Conservation (phyloP, 2,797 vertebrate genomes). For the Pseudochromis fuscus region DNA sequence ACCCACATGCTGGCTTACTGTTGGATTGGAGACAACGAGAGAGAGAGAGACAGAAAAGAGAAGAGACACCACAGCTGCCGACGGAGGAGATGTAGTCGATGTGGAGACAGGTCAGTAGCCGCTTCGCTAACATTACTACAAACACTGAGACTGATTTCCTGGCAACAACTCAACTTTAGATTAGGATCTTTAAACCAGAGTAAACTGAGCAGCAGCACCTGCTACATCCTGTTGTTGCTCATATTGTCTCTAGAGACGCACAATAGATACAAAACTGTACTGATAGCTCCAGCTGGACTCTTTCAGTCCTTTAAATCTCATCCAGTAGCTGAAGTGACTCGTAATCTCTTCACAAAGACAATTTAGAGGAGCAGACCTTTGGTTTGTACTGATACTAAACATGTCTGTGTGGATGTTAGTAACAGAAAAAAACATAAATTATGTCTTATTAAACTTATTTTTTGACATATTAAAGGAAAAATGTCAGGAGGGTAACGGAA, state of each 20-base stretch:
- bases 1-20: slow-evolving; percentile 50
- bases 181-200: slow-evolving; percentile 26
- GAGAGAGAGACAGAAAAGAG: slow-evolving; percentile 25
- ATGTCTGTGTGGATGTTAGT: too few species aligned
- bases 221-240: slow-evolving; percentile 56
- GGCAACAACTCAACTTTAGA: slow-evolving; percentile 16
- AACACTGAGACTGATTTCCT: slow-evolving; percentile 49
- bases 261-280: not conserved
- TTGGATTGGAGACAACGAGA: slow-evolving; percentile 35
- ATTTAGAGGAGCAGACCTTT: not conserved
- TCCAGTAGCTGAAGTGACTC: not conserved
- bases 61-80: slow-evolving; percentile 37
- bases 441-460: too few species aligned
- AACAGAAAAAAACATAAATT: too few species aligned
- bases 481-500: too few species aligned
- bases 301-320: not conserved
- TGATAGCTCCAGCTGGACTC: not conserved
- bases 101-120: slow-evolving; percentile 73
- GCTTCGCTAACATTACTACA: slow-evolving; percentile 44
- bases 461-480: too few species aligned
- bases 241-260: not conserved
- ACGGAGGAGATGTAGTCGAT: slow-evolving; percentile 61
- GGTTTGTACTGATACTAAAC: not conserved
- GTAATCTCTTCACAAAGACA: not conserved
- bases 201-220: slow-evolving; percentile 24